Conservation (phyloP, 2,797 vertebrate species). For the Sebastes matsubarae region DNA sequence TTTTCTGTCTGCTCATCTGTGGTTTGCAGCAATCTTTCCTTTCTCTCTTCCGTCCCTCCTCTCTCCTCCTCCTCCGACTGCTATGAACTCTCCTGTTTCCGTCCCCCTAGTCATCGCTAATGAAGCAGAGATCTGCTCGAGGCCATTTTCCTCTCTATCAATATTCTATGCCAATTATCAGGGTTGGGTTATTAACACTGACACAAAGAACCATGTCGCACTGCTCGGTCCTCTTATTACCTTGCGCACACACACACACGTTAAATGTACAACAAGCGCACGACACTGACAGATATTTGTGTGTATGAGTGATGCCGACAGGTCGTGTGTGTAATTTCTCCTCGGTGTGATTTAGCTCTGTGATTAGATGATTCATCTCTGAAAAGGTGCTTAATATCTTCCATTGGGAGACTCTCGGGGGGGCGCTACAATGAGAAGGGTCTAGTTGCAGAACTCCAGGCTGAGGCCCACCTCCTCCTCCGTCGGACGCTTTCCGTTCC, state of each 20-base stretch:
- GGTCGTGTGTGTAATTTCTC: not conserved
- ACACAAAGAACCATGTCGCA: constrained; percentile 50
- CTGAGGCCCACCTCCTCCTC: not conserved
- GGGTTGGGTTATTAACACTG: constrained; percentile 61
- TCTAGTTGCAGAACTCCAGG: not conserved
- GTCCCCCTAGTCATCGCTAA: constrained; percentile 47
- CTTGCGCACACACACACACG: not conserved
- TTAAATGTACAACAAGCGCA: constrained; percentile 7
- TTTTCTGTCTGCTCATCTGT: not conserved
- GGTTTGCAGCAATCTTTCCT: constrained; percentile 11
- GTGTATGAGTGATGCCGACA: not conserved
- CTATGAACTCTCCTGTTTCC: constrained; percentile 28
- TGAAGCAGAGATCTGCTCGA: constrained; percentile 65
- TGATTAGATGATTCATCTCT: constrained; percentile 25
- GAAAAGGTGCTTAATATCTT: constrained; percentile 14
- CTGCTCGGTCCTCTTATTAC: constrained; percentile 35
- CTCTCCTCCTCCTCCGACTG: not conserved
- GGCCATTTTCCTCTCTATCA: constrained; percentile 77
- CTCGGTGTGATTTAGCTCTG: constrained; percentile 3
- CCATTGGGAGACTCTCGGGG: not conserved
- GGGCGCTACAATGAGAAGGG: not conserved
- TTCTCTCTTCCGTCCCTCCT: constrained; percentile 3
- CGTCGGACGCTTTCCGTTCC: accelerated
- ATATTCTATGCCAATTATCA: constrained; percentile 74
- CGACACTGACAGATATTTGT: constrained; percentile 1